Percentiles rank a stretch among this genome's conserved stretches.
These are phyloP conservation scores for Mionectes macconnelli DNA, from an alignment of 2,113 vertebrate genomes.

Conservation along the genomic window DNA sequence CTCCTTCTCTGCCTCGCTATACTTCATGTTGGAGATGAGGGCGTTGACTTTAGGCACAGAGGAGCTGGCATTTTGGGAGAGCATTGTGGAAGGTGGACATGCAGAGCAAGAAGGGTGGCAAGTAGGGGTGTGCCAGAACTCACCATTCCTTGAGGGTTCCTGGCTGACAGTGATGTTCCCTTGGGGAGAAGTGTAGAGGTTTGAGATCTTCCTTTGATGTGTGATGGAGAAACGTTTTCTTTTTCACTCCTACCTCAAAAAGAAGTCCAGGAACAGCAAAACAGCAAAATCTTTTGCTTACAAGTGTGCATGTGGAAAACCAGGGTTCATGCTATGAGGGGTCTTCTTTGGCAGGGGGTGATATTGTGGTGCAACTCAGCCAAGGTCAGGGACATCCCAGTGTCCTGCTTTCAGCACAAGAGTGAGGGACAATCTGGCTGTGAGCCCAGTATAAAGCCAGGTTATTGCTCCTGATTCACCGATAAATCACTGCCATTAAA, in stretches of 20 bases:
- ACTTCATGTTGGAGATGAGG: fast-evolving
- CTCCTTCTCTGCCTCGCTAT: neutral
- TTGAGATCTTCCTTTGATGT: neutral
- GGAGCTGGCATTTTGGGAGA: neutral
- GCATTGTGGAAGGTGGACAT: fast-evolving
- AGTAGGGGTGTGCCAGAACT: neutral
- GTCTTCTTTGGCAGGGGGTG: neutral
- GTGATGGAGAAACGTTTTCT: neutral
- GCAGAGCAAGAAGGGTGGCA: neutral
- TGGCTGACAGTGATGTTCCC: fast-evolving
- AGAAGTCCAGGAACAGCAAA: neutral
- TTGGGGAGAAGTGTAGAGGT: neutral
- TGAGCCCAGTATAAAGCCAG: neutral
- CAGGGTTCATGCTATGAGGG: neutral
- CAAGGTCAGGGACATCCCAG: neutral
- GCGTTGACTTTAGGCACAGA: neutral
- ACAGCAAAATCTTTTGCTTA: neutral
- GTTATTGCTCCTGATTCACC: neutral
- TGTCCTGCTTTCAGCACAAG: neutral
- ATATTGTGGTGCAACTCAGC: neutral
- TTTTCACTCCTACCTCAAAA: neutral
- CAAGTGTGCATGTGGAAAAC: fast-evolving
- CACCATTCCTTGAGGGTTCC: fast-evolving
- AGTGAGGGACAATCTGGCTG: neutral
- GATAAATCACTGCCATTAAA: neutral